Base-by-base conservation (phyloP, 2,888 invertebrate genomes). In the Flexamia atlantica region DNA sequence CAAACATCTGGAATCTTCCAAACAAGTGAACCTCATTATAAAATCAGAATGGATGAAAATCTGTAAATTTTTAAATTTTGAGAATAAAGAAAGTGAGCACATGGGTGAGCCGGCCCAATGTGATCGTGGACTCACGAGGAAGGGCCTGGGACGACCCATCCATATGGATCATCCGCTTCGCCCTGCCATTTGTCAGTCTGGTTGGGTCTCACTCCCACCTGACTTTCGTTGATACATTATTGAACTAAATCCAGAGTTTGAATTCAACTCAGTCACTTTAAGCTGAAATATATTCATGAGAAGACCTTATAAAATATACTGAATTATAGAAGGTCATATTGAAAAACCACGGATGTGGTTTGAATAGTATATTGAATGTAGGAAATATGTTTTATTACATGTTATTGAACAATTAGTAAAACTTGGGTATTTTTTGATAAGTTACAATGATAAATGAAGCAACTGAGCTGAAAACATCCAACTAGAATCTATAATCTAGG, bases 161-260 rank as follows among this genome's bases (percentile, higher is more conserved):
- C 64, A 64, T 64, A 64, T 64, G 64, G 64, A 64, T 5, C 30
- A 30, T 64, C 64, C 64, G 64, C 14, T 5, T 30, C 64, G 64
- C 64, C 64, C 14, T 1, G 23, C 17, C 64, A 64, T 64, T 30
- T 30, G 64, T 64, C 64, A 28, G 64, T 64, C 64, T 64, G 53
- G 46, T 17, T 17, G 17, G 53, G 23, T 53, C 9, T n/a, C 20
- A 53, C 53, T 53, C 53, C 53, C 53, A 53, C 53, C 64, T 28
- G 64, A 64, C 64, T 64, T 64, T 64, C 64, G 30, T 14, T 64
- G 64, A 64, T 64, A 64, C 64, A 64, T 25, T 64, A 64, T 64
- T 64, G 64, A 64, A 64, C 14, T 28, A 64, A 64, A 25, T 28
- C 53, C 53, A 23, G 53, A 4, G 23, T 53, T 53, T 53, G 20